A percentile compares a stretch with the other conserved stretches of the same genome.
These are phyloP conservation scores for Perodicticus potto DNA, from an alignment of 2,797 vertebrate genomes.

Conservation along the genomic window DNA sequence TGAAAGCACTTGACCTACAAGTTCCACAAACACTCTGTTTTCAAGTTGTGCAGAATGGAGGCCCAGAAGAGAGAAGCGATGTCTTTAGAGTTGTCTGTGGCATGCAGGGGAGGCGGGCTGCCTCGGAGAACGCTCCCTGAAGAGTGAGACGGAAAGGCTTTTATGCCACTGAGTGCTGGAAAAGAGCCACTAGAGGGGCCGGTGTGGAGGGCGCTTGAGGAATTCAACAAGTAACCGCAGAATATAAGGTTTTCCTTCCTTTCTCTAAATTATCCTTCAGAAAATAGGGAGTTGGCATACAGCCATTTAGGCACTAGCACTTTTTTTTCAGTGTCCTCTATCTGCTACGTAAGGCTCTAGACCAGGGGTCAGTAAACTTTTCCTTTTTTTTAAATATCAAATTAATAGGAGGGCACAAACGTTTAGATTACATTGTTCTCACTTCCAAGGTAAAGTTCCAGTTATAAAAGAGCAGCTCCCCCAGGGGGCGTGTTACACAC, in stretches of 20 bases:
- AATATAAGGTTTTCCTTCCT: background rate
- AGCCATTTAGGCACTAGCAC: background rate
- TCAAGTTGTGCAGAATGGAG: conserved; percentile 73
- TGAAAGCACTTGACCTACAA: conserved; percentile 67
- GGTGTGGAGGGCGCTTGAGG: conserved; percentile 62
- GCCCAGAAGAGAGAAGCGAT: conserved; percentile 44
- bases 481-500: no score
- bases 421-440: no score
- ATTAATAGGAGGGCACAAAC: no score
- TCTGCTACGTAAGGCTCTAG: background rate
- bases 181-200: conserved; percentile 75
- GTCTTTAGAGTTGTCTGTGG: conserved; percentile 47
- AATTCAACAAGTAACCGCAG: background rate
- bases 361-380: background rate
- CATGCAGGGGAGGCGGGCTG: conserved; percentile 35
- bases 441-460: no score
- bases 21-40: conserved; percentile 71
- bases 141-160: conserved; percentile 63
- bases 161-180: conserved; percentile 46
- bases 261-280: conserved; percentile 20
- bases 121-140: conserved; percentile 56
- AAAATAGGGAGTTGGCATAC: background rate
- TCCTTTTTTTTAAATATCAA: background rate
- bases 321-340: conserved; percentile 47
- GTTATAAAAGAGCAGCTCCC: no score